Percentiles rank a stretch among this genome's conserved stretches.
phyloP scores from a whole-genome alignment of 2,113 vertebrate genomes.

The Odontesthes bonariensis region DNA sequence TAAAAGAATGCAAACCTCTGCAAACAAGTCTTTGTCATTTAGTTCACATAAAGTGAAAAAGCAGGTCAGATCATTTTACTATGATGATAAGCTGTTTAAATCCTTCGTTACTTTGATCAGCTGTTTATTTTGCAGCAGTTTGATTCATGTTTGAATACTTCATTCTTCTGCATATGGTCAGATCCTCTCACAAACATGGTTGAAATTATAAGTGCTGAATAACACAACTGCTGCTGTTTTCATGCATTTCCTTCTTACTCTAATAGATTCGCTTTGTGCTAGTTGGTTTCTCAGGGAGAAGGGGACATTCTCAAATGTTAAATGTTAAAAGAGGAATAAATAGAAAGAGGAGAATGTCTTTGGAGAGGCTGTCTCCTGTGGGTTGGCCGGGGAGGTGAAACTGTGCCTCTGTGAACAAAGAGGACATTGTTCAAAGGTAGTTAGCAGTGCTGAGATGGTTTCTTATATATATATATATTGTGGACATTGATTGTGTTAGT shows the following conservation, averaged over 20 bases:
- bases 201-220: conserved; percentile 15
- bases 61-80: neutral
- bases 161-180: neutral
- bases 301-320: conserved; percentile 54
- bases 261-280: conserved; percentile 16
- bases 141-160: neutral
- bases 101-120: neutral
- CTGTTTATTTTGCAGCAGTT: neutral
- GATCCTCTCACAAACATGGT: neutral
- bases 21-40: conserved; percentile 3
- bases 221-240: neutral
- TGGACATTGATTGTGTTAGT: conserved; percentile 34
- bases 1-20: neutral
- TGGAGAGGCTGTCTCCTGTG: conserved; percentile 7
- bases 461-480: conserved; percentile 19
- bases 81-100: neutral
- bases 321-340: conserved; percentile 22
- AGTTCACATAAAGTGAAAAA: neutral
- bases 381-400: conserved; percentile 14
- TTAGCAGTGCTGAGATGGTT: conserved; percentile 30
- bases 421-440: neutral
- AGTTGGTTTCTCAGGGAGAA: conserved; percentile 23
- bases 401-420: conserved; percentile 13
- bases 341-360: conserved; percentile 3
- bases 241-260: neutral